Percentiles rank a stretch among this genome's conserved stretches.
These are phyloP conservation scores for Microctonus brassicae DNA, from an alignment of 2,888 invertebrate species.

Conservation along the genomic window DNA sequence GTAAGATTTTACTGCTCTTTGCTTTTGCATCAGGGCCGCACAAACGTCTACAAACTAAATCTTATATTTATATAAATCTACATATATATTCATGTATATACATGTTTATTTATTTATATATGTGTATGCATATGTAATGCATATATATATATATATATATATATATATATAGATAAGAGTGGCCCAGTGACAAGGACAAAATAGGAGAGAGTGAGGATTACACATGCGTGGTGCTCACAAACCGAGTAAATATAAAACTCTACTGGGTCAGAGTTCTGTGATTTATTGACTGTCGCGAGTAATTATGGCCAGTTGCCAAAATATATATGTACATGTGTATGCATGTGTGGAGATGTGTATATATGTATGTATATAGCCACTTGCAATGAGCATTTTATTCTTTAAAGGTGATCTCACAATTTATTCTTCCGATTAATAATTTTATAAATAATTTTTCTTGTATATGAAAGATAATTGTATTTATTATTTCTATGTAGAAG, in stretches of 20 bases:
- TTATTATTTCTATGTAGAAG: not conserved
- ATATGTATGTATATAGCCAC: constrained; percentile 5
- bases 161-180: not conserved
- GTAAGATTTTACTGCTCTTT: constrained; percentile 30
- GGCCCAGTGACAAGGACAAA: constrained; percentile 21
- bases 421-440: not conserved
- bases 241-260: constrained; percentile 65
- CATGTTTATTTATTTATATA: too few relatives aligned
- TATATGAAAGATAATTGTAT: constrained; percentile 17
- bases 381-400: constrained; percentile 5
- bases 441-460: constrained; percentile 4
- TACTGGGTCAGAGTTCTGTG: constrained; percentile 69
- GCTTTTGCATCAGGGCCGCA: constrained; percentile 14
- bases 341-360: too few relatives aligned
- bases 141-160: not conserved
- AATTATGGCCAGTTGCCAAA: constrained; percentile 63
- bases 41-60: not conserved
- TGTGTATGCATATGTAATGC: too few relatives aligned
- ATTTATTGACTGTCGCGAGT: constrained; percentile 65
- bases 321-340: constrained; percentile 55
- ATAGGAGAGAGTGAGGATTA: constrained; percentile 24
- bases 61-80: not conserved
- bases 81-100: too few relatives aligned
- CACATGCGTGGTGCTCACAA: constrained; percentile 14
- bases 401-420: not conserved